Percentiles rank a stretch among this genome's conserved stretches.
Evolutionary conservation across 2,888 invertebrate genomes (phyloP).

Genomic region (Didymodactylos carnosus): DNA sequence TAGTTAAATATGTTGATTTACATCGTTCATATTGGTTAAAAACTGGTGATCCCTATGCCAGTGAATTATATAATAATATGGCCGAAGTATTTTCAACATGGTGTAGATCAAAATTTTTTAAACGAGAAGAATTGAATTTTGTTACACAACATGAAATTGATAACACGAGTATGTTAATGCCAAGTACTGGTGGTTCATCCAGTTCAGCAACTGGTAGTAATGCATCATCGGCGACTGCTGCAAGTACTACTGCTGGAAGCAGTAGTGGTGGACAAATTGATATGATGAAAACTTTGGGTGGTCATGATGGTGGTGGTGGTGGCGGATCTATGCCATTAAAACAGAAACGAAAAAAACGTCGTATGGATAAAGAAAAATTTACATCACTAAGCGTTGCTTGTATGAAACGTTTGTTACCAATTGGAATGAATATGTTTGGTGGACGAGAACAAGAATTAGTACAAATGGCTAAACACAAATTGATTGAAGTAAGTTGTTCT

Average conservation of each 20-base stretch:
- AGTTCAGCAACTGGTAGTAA: too few species aligned
- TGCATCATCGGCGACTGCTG: background rate
- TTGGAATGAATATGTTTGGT: slow-evolving; percentile 89
- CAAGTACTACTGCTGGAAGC: background rate
- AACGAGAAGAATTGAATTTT: slow-evolving; percentile 95
- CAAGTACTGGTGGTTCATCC: too few species aligned
- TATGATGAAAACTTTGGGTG: too few species aligned
- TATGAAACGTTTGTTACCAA: slow-evolving; percentile 78
- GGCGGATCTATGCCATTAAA: background rate
- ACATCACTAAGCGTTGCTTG: slow-evolving; percentile 96
- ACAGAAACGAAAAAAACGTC: slow-evolving; percentile 15
- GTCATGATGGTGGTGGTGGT: too few species aligned
- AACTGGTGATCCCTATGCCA: slow-evolving; percentile 77
- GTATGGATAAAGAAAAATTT: slow-evolving; percentile 47
- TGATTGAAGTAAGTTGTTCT: slow-evolving; percentile 47
- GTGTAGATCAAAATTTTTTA: slow-evolving; percentile 69
- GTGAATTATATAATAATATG: slow-evolving; percentile 78
- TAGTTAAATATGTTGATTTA: slow-evolving; percentile 94
- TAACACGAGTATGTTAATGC: slow-evolving; percentile 93
- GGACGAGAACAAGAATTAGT: slow-evolving; percentile 94
- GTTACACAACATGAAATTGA: slow-evolving; percentile 97
- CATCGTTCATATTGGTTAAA: slow-evolving; percentile 94
- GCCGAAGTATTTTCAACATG: slow-evolving; percentile 96
- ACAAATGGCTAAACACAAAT: slow-evolving; percentile 92
- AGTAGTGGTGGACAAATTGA: slow-evolving; percentile 15